Conservation (phyloP, 2,797 vertebrate genomes). For the Pteronotus mesoamericanus region DNA sequence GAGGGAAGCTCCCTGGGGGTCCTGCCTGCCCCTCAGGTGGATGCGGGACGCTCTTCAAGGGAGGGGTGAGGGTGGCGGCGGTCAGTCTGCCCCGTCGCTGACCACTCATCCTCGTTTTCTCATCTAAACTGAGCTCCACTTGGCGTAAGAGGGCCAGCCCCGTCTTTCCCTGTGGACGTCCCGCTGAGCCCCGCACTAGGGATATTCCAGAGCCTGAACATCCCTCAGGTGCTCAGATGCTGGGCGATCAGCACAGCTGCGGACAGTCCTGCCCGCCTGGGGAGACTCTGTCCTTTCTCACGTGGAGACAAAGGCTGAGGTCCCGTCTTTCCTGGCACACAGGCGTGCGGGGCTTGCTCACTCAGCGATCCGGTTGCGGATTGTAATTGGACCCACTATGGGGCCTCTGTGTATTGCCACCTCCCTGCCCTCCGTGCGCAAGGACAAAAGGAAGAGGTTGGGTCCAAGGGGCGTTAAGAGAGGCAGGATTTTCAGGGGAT, state of each 20-base stretch:
- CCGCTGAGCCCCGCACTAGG: neutral
- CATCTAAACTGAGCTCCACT: neutral
- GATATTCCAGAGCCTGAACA: neutral
- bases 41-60: accelerated
- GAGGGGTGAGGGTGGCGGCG: neutral
- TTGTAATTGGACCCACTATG: neutral
- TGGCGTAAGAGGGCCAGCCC: neutral
- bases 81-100: neutral
- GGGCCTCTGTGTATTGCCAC: neutral
- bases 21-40: neutral
- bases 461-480: neutral
- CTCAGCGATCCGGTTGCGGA: neutral
- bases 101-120: neutral
- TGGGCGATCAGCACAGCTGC: neutral
- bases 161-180: neutral
- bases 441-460: neutral
- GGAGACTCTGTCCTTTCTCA: neutral
- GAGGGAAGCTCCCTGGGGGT: neutral
- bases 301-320: accelerated
- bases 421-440: accelerated
- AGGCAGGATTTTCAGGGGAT: neutral
- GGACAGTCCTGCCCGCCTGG: neutral
- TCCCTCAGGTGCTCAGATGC: too few relatives aligned
- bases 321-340: neutral
- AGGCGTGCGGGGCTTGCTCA: neutral